Percentiles rank a stretch among this genome's conserved stretches.
Evolutionary conservation across 2,797 vertebrate genomes (phyloP).

Genomic region (Scolopax rusticola): DNA sequence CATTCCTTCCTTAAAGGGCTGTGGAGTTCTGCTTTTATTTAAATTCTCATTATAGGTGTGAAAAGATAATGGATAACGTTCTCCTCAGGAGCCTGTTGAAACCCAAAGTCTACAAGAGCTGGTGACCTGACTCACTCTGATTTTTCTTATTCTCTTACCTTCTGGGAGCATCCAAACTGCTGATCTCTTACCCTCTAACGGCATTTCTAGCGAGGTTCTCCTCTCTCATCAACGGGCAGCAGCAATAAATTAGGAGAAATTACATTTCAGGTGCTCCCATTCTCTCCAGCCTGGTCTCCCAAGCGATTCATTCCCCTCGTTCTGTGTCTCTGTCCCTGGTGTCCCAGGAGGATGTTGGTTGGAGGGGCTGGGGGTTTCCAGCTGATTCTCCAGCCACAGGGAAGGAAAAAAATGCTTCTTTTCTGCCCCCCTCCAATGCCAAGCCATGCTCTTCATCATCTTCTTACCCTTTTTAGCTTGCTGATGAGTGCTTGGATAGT

Average conservation of each 20-base stretch:
- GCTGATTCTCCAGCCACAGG: background rate
- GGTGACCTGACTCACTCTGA: background rate
- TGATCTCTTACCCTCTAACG: accelerated
- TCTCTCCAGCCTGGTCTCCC: background rate
- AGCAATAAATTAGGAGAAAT: background rate
- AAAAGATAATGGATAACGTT: background rate
- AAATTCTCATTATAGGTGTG: background rate
- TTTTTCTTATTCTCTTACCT: background rate
- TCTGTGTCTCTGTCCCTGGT: background rate
- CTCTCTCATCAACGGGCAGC: background rate
- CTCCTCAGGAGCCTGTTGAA: background rate
- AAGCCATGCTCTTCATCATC: background rate
- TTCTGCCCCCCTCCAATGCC: background rate
- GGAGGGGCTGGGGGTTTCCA: background rate
- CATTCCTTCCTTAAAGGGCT: background rate
- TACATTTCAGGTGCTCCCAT: background rate
- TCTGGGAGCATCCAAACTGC: accelerated
- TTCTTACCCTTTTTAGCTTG: background rate
- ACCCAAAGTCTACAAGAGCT: background rate
- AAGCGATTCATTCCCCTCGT: accelerated
- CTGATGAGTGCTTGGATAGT: background rate
- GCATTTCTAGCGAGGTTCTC: background rate
- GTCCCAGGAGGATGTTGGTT: background rate
- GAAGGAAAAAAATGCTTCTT: background rate
- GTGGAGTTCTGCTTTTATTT: background rate